Conservation (phyloP, 2,113 vertebrate species). For the Tragelaphus imberbis region DNA sequence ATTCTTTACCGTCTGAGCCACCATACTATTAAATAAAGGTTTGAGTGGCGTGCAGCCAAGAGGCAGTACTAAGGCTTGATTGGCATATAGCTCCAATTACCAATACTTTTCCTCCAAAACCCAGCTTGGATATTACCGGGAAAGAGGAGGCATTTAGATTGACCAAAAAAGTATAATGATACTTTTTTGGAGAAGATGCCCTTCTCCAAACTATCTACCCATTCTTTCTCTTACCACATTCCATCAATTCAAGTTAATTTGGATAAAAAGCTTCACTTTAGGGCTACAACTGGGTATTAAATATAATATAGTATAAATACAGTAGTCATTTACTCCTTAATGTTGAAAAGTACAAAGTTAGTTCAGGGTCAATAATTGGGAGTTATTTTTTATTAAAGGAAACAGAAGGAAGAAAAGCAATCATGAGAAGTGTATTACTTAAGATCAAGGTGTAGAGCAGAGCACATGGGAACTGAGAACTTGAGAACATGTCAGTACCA, state of each 20-base stretch:
- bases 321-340: background rate
- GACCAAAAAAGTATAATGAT: background rate
- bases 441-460: background rate
- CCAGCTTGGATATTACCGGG: background rate
- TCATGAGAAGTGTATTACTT: background rate
- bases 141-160: background rate
- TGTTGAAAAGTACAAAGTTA: background rate
- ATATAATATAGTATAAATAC: background rate
- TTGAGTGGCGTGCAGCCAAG: background rate
- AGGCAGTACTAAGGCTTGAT: background rate
- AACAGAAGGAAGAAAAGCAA: background rate
- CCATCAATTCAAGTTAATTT: background rate
- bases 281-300: background rate
- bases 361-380: background rate
- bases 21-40: background rate
- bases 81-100: background rate
- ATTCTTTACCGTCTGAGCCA: background rate
- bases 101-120: background rate
- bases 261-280: background rate
- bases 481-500: background rate
- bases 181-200: too few species aligned
- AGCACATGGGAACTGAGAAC: background rate
- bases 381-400: background rate
- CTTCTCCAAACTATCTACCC: background rate
- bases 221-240: background rate